These are phyloP conservation scores for Hypercompe scribonia DNA, from an alignment of 2,888 invertebrate genomes.

Conservation along the genomic window DNA sequence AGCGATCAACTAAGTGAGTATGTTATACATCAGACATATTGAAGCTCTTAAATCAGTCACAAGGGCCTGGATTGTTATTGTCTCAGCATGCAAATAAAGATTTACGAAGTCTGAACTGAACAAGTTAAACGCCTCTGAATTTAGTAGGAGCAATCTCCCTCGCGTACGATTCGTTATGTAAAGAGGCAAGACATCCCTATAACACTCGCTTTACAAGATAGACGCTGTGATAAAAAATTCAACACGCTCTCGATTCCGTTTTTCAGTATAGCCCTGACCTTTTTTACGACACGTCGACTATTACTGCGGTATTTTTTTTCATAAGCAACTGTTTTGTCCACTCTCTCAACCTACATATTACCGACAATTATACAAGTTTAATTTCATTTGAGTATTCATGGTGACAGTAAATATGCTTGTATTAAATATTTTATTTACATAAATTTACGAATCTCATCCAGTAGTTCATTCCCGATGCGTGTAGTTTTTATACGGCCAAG, in stretches of 20 bases:
- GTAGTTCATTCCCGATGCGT: slow-evolving; percentile 31
- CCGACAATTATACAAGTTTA: slow-evolving; percentile 57
- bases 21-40: slow-evolving; percentile 43
- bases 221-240: slow-evolving; percentile 75
- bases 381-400: slow-evolving; percentile 55
- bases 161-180: slow-evolving; percentile 68
- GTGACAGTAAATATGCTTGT: slow-evolving; percentile 55
- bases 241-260: slow-evolving; percentile 71
- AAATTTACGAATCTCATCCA: slow-evolving; percentile 58
- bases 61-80: slow-evolving; percentile 55
- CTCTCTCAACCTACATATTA: not conserved
- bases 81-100: slow-evolving; percentile 70
- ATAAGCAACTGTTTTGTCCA: slow-evolving; percentile 2
- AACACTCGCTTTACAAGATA: slow-evolving; percentile 69
- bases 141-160: slow-evolving; percentile 67
- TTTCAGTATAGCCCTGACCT: slow-evolving; percentile 65
- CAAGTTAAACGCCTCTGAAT: slow-evolving; percentile 74
- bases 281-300: slow-evolving; percentile 67
- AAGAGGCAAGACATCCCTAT: slow-evolving; percentile 63
- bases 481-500: slow-evolving; percentile 25
- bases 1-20: slow-evolving; percentile 36
- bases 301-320: slow-evolving; percentile 60
- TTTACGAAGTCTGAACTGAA: slow-evolving; percentile 67
- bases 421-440: slow-evolving; percentile 55
- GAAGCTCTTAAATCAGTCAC: slow-evolving; percentile 46